Evolutionary conservation across 2,113 vertebrate genomes (phyloP).

Genomic region (Dromaius novaehollandiae): DNA sequence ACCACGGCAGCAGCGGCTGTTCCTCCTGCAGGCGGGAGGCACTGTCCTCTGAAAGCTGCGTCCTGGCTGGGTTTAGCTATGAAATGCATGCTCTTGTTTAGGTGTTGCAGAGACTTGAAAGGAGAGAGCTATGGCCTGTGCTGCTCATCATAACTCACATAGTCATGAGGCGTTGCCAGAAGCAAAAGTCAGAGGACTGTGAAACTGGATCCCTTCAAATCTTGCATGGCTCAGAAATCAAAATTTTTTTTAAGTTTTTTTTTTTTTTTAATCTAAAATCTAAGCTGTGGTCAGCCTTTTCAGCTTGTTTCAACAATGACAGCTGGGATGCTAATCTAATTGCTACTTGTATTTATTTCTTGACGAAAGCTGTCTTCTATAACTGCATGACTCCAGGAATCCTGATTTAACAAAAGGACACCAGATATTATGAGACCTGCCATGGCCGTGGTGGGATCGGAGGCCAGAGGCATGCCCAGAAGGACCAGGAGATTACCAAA

Average conservation of each 20-base stretch:
- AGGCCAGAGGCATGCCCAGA: background rate
- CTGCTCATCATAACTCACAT: background rate
- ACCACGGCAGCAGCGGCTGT: fast-evolving
- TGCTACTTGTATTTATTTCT: background rate
- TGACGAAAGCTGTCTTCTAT: background rate
- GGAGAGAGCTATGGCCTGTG: background rate
- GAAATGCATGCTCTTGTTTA: background rate
- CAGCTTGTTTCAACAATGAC: background rate
- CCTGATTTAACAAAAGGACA: background rate
- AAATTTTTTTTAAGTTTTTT: background rate
- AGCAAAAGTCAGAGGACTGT: fast-evolving
- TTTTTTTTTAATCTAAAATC: background rate
- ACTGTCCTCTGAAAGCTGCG: background rate
- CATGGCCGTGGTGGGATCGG: background rate
- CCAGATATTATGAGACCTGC: fast-evolving
- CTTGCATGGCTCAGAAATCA: background rate
- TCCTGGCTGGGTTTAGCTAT: background rate
- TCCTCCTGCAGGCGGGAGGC: background rate
- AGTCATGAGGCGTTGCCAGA: background rate
- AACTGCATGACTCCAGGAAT: background rate
- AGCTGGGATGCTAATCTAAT: background rate
- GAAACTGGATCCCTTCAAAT: background rate
- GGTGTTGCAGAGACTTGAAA: background rate
- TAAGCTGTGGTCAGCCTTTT: background rate
- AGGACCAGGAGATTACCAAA: background rate